Evolutionary conservation across 2,888 invertebrate species (phyloP).

Genomic region (Amorpha juglandis): DNA sequence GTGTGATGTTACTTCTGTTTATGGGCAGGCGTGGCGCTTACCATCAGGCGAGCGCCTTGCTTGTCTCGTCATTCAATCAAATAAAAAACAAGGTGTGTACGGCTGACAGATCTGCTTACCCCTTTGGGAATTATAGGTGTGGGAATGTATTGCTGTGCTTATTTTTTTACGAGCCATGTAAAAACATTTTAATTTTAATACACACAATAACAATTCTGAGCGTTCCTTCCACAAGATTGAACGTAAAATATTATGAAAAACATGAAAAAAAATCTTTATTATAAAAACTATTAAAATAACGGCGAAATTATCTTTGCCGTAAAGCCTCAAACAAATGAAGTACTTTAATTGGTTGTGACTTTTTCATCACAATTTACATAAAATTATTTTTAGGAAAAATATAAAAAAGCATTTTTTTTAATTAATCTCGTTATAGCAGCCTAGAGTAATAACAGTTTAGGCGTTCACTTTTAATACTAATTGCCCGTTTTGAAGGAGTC

Average conservation of each 20-base stretch:
- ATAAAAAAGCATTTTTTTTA: neutral
- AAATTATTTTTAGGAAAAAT: neutral
- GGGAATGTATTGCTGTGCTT: neutral
- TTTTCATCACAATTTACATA: neutral
- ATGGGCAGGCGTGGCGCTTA: too few species aligned
- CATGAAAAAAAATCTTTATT: neutral
- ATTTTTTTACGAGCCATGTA: neutral
- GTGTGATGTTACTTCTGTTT: too few species aligned
- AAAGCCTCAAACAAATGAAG: neutral
- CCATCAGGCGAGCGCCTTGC: too few species aligned
- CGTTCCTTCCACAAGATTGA: neutral
- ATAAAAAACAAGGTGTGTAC: too few species aligned
- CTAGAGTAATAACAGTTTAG: neutral
- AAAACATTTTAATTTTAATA: neutral
- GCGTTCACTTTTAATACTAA: neutral
- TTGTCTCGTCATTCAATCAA: too few species aligned
- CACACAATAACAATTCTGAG: too few species aligned
- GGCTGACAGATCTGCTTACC: too few species aligned
- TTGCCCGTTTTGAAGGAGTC: neutral
- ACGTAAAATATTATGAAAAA: conserved; percentile 6
- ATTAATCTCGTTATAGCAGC: neutral
- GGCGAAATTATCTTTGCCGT: neutral
- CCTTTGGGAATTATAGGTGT: too few species aligned
- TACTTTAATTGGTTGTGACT: conserved; percentile 1
- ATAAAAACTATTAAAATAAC: neutral